A percentile compares a stretch with the other conserved stretches of the same genome.
These are phyloP conservation scores for Probosciger aterrimus DNA, from an alignment of 2,113 vertebrate species.

Conservation along the genomic window DNA sequence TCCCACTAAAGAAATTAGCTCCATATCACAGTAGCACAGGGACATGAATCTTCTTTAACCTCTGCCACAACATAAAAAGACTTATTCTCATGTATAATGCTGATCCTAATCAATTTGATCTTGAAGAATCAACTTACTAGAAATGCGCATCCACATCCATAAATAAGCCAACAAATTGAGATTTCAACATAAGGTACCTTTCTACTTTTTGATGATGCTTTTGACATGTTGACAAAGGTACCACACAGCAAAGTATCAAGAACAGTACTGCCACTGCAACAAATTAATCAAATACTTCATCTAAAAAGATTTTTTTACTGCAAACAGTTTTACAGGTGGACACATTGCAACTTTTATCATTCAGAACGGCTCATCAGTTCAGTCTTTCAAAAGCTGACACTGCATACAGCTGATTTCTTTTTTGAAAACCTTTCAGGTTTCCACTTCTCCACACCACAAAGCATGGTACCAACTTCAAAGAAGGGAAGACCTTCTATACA, in stretches of 20 bases:
- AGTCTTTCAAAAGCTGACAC: background rate
- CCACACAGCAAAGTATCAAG: background rate
- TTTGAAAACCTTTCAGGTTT: background rate
- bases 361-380: background rate
- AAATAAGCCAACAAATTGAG: background rate
- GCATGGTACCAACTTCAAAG: background rate
- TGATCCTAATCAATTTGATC: background rate
- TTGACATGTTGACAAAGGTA: background rate
- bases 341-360: background rate
- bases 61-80: background rate
- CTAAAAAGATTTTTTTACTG: background rate
- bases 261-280: background rate
- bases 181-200: background rate
- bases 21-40: background rate
- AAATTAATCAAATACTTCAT: background rate
- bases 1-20: background rate
- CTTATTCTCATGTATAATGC: background rate
- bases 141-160: background rate
- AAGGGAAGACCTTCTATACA: rapidly evolving
- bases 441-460: background rate
- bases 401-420: background rate
- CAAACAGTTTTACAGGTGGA: background rate
- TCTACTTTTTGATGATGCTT: background rate
- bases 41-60: background rate
- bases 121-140: background rate